Evolutionary conservation across 2,888 invertebrate species (phyloP), one percentile per base, ranked within the genome.

Genomic region (Cecidostiba fungosa): DNA sequence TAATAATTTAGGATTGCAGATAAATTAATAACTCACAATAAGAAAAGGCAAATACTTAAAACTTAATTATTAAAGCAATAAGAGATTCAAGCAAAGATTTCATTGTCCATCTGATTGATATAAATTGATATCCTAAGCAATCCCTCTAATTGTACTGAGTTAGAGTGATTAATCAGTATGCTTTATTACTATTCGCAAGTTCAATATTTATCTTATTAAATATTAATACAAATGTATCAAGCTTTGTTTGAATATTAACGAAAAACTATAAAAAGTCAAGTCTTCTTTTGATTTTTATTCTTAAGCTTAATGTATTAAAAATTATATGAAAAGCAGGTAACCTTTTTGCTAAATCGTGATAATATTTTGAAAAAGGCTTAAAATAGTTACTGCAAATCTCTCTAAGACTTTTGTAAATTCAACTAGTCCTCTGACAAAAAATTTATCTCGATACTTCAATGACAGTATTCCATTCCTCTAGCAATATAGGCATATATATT

Each of bases 371-470:
- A 82, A 82, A 66, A n/a, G 36, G 54, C 47, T 77, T 77, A 23
- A 73, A 73, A 36, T n/a, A 72, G 59, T 81, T 77, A 83, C 77
- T 83, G 80, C 80, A 83, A 77, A 83, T 77, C 66, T 83, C 70
- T 83, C 78, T n/a, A 43, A 39, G 77, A 77, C n/a, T 29, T 26
- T 76, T 19, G 29, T 47, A 26, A 81, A 47, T 82, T 83, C 59
- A 43, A 73, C 39, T 54, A 77, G 43, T 74, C 29, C n/a, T 80
- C 76, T 85, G 26, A 26, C 29, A 36, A 62, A 32, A 23, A 69
- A 29, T 80, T 50, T 66, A 73, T 10, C 26, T 47, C 23, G 26
- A 36, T 73, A 78, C n/a, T 76, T 80, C 39, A n/a, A 47, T 82
- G 47, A 69, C 14, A 50, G 32, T 62, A 47, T 74, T 59, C 26